Conservation (phyloP, 2,888 invertebrate species). For the Bellardia bayeri region DNA sequence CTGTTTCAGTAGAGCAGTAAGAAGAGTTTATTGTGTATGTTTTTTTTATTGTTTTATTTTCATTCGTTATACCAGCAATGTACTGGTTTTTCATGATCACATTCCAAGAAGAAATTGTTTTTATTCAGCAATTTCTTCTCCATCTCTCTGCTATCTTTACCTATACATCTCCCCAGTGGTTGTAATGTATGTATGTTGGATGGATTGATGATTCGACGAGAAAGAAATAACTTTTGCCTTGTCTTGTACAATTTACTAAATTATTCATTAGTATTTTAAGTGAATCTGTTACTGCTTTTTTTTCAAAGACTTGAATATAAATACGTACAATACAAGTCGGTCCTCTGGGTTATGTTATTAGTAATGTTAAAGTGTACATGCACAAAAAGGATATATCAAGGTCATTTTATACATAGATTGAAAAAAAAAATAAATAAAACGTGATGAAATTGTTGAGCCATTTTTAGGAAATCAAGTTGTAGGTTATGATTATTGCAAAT, state of each 20-base stretch:
- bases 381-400: slow-evolving; percentile 50
- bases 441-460: neutral
- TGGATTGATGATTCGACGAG: neutral
- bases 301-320: slow-evolving; percentile 9
- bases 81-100: slow-evolving; percentile 59
- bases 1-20: neutral
- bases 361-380: neutral
- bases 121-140: slow-evolving; percentile 28
- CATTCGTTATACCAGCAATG: neutral
- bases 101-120: slow-evolving; percentile 57
- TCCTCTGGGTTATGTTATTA: slow-evolving; percentile 17
- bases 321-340: neutral
- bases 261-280: slow-evolving; percentile 55
- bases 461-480: neutral
- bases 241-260: slow-evolving; percentile 48
- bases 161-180: slow-evolving; percentile 1
- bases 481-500: neutral
- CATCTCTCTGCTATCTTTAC: neutral
- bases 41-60: neutral
- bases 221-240: neutral
- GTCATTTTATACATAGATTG: slow-evolving; percentile 18
- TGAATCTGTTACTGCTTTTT: slow-evolving; percentile 25
- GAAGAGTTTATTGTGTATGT: slow-evolving; percentile 38
- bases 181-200: slow-evolving; percentile 37
- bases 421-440: slow-evolving; percentile 2